Percentiles rank a stretch among this genome's conserved stretches.
These are phyloP conservation scores for Erebia ligea DNA, from an alignment of 2,888 invertebrate genomes.

Conservation along the genomic window DNA sequence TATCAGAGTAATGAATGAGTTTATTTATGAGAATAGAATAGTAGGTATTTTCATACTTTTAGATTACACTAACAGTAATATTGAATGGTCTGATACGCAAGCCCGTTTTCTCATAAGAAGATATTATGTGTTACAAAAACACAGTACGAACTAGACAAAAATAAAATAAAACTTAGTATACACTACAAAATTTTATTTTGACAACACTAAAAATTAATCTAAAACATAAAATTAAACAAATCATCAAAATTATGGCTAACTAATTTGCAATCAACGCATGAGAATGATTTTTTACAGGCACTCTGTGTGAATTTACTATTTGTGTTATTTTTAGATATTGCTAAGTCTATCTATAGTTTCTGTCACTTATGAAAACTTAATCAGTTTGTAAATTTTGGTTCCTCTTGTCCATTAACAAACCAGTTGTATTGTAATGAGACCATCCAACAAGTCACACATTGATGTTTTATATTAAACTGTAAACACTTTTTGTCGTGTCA, in stretches of 20 bases:
- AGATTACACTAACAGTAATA: slow-evolving; percentile 44
- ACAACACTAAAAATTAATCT: slow-evolving; percentile 68
- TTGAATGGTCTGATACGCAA: slow-evolving; percentile 63
- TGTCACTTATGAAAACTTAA: slow-evolving; percentile 37
- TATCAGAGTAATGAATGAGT: slow-evolving; percentile 58
- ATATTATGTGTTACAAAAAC: slow-evolving; percentile 40
- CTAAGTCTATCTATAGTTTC: slow-evolving; percentile 59
- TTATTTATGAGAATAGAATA: slow-evolving; percentile 54
- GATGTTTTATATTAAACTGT: background rate
- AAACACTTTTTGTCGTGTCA: background rate
- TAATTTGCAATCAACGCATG: slow-evolving; percentile 66
- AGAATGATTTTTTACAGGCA: slow-evolving; percentile 77
- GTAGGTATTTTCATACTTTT: slow-evolving; percentile 50
- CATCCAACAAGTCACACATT: slow-evolving; percentile 1
- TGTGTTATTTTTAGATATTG: slow-evolving; percentile 59
- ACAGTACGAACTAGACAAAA: slow-evolving; percentile 45
- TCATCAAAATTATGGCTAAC: slow-evolving; percentile 79
- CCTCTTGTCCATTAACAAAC: slow-evolving; percentile 23
- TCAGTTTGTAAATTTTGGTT: slow-evolving; percentile 27
- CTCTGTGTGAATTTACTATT: slow-evolving; percentile 77
- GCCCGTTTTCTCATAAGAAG: slow-evolving; percentile 51
- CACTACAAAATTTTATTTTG: slow-evolving; percentile 70
- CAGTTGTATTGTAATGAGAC: slow-evolving; percentile 9
- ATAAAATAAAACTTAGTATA: slow-evolving; percentile 63
- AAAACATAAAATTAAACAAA: slow-evolving; percentile 63